Evolutionary conservation across 2,888 invertebrate species (phyloP), one percentile per base, ranked within the genome.

Genomic region (Pimpla rufipes): DNA sequence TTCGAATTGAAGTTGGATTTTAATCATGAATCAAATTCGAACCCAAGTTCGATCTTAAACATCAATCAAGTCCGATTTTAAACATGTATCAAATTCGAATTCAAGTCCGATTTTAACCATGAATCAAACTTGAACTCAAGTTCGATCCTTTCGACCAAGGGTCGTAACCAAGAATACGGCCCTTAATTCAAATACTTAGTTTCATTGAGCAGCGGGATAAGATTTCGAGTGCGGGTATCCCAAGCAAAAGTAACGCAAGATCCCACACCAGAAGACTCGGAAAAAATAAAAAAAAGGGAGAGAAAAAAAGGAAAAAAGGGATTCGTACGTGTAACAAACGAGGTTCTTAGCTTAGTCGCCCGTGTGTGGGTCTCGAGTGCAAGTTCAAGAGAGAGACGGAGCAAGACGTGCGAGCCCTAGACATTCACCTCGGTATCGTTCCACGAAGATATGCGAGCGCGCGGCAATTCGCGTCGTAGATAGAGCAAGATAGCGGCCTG

Each of bases 341-440:
- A 59, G 40, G 37, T 81, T 67, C 47, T 62, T 37, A 74, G 62
- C 62, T 67, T 45, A 23, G 47, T 59, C 23, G 50, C 13, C 37
- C 10, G 11, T 40, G 42, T 62, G 47, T 57, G 59, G 42, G 68
- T 37, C 57, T 66, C 57, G 37, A 66, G 47, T 74, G 62, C 55
- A 70, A 82, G 47, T 68, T 68, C 50, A 45, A 59, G 67, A 57
- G 78, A 74, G 66, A 68, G 16, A 47, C n/a, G n/a, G n/a, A n/a
- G n/a, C n/a, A 37, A 71, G 16, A 67, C 29, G 45, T 13, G 35
- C 29, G 64, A 29, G n/a, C 23, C 52, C 75, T 71, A 81, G 70
- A 71, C 71, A 71, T 75, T 76, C 70, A 77, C 77, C 77, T 76
- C 79, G 75, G 35, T 71, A 75, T 71, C 66, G 76, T 79, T 76